Base-by-base conservation (phyloP, 1,140 invertebrate genomes). In the Latrodectus geometricus region DNA sequence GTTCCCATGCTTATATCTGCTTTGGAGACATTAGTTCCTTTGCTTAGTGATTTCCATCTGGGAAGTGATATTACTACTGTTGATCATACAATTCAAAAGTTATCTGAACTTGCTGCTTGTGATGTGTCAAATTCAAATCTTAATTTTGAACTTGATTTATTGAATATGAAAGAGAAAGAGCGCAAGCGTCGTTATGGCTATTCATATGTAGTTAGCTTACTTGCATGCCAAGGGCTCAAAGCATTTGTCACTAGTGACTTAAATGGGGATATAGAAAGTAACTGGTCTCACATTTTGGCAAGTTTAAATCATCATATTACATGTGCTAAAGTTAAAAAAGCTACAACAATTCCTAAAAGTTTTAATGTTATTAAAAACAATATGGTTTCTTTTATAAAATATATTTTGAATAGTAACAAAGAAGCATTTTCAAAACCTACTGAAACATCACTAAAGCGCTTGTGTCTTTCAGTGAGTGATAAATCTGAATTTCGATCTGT, bases 391-490 rank as follows among this genome's bases (percentile, higher is more conserved):
- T 94, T 94, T 89, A 88, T 94, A 0, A 90, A 91, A 86, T 91
- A 91, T 75, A 85, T 94, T 50, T 68, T 93, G 35, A 82, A 90
- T 21, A 81, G 89, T 20, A 85, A 92, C 61, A 90, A 91, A 74
- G 89, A 92, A 14, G 89, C 90, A 4, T 90, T 91, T 8, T 87
- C 91, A 61, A 68, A 86, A 21, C 91, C 90, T 5, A 90, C 93
- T 0, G 89, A 91, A 79, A 92, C 91, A 80, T 88, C 94, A 5
- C 89, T 94, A 20, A 93, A 94, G 78, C 92, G 94, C 20, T 76
- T 94, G 17, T 93, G 94, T 90, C 81, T 92, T 0, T 92, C 92
- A 68, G 92, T 93, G 80, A 92, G 93, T 17, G 94, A 94, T 72
- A 91, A 92, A 88, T 88, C 92, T 2, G 94, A 94, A 74, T 92